Evolutionary conservation across 1,140 invertebrate species (phyloP).

Genomic region (Drosophila mauritiana): DNA sequence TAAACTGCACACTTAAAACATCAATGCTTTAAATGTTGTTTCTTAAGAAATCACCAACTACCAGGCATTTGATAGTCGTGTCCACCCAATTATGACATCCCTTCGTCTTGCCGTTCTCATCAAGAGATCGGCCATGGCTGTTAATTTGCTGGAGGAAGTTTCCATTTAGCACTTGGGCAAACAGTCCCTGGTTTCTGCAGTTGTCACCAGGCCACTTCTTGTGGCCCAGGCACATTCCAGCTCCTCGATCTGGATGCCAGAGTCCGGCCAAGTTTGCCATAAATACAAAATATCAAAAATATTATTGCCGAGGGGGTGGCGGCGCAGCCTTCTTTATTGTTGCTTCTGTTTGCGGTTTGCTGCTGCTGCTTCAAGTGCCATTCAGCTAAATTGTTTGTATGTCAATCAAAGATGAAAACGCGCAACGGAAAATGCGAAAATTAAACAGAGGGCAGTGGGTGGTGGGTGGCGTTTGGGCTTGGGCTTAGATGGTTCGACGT

Average conservation of each 20-base stretch:
- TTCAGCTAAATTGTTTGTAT: conserved; percentile 84
- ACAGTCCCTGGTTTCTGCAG: conserved; percentile 68
- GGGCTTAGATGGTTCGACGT: conserved; percentile 29
- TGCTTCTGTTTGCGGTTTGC: conserved; percentile 65
- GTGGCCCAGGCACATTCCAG: conserved; percentile 7
- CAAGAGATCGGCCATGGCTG: conserved; percentile 43
- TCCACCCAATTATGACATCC: not conserved
- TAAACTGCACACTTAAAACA: not conserved
- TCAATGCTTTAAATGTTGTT: not conserved
- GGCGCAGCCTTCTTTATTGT: conserved; percentile 45
- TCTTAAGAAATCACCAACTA: not conserved
- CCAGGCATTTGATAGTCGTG: not conserved
- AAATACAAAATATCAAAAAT: conserved; percentile 82
- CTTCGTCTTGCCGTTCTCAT: conserved; percentile 9
- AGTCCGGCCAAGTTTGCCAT: conserved; percentile 49
- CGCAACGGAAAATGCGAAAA: conserved; percentile 81
- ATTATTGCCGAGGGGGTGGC: conserved; percentile 57
- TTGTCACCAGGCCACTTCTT: conserved; percentile 59
- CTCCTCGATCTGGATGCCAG: conserved; percentile 14
- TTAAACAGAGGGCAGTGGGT: conserved; percentile 57
- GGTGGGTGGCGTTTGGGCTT: not conserved
- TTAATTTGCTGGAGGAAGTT: conserved; percentile 80
- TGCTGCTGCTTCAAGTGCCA: conserved; percentile 72
- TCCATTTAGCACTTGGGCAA: conserved; percentile 81
- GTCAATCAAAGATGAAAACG: conserved; percentile 83